These are phyloP conservation scores for Microtus montanus DNA, from an alignment of 2,113 vertebrate species.

Conservation along the genomic window DNA sequence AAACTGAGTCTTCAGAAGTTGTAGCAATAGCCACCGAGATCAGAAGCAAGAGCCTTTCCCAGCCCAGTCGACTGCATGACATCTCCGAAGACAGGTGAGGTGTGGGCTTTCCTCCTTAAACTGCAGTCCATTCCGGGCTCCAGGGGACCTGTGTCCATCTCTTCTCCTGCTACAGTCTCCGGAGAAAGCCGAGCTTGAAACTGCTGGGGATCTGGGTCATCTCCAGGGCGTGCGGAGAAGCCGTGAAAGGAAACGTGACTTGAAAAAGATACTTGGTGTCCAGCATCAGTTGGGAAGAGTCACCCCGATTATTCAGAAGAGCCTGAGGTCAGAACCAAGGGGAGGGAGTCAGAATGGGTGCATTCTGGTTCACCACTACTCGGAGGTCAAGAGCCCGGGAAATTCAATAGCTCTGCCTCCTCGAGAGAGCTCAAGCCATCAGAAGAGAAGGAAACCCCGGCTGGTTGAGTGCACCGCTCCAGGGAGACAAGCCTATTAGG, in stretches of 20 bases:
- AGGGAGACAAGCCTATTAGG: not conserved
- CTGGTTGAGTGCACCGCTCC: not conserved
- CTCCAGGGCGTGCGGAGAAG: conserved; percentile 93
- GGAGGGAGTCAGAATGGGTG: not conserved
- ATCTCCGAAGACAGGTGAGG: not conserved
- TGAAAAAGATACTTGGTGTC: conserved; percentile 94
- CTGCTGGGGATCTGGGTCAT: conserved; percentile 94
- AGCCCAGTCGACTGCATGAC: not conserved
- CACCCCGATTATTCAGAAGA: conserved; percentile 90
- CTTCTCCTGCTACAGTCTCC: conserved; percentile 86
- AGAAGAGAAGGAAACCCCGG: not conserved
- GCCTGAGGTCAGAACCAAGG: conserved; percentile 86
- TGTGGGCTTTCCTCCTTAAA: conserved; percentile 16
- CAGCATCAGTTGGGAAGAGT: conserved; percentile 91
- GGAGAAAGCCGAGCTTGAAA: conserved; percentile 93
- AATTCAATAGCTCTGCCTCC: not conserved
- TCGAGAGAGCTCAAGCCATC: not conserved
- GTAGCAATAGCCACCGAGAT: not conserved
- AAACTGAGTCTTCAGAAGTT: not conserved
- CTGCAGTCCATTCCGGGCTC: not conserved
- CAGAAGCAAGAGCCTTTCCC: not conserved
- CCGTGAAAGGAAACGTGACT: conserved; percentile 95
- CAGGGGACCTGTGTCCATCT: not conserved
- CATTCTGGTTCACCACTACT: not conserved
- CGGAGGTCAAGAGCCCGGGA: not conserved